A percentile compares a stretch with the other conserved stretches of the same genome.
phyloP scores from a whole-genome alignment of 1,140 invertebrate species.

The Chrysoperla carnea region DNA sequence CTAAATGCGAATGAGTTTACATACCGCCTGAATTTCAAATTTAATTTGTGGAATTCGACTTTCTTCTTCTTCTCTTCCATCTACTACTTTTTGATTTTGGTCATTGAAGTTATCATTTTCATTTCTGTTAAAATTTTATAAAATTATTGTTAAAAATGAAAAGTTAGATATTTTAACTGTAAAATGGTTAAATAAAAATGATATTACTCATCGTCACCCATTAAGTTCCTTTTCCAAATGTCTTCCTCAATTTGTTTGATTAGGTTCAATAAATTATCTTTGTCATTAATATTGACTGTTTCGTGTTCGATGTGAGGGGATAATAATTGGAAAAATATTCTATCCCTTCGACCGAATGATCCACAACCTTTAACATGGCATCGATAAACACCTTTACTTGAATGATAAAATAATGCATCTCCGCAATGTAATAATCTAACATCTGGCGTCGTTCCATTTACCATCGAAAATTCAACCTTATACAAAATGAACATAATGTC shows the following conservation, averaged over 20 bases:
- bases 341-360: background rate
- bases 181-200: too few relatives aligned
- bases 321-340: background rate
- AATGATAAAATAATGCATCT: background rate
- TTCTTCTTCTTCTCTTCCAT: too few relatives aligned
- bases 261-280: background rate
- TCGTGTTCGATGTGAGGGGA: background rate
- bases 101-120: too few relatives aligned
- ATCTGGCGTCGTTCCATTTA: background rate
- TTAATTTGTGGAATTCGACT: too few relatives aligned
- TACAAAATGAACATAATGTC: background rate
- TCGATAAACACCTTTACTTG: background rate
- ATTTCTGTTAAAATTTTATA: too few relatives aligned
- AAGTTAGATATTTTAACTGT: too few relatives aligned
- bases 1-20: too few relatives aligned
- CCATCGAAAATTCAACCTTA: background rate
- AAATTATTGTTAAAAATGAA: too few relatives aligned
- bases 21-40: too few relatives aligned
- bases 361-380: background rate
- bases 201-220: too few relatives aligned
- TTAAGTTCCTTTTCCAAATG: too few relatives aligned
- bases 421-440: background rate
- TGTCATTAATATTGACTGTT: background rate
- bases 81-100: too few relatives aligned
- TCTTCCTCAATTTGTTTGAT: background rate